These are phyloP conservation scores for Chelonoidis abingdonii DNA, from an alignment of 2,113 vertebrate genomes.

Conservation along the genomic window DNA sequence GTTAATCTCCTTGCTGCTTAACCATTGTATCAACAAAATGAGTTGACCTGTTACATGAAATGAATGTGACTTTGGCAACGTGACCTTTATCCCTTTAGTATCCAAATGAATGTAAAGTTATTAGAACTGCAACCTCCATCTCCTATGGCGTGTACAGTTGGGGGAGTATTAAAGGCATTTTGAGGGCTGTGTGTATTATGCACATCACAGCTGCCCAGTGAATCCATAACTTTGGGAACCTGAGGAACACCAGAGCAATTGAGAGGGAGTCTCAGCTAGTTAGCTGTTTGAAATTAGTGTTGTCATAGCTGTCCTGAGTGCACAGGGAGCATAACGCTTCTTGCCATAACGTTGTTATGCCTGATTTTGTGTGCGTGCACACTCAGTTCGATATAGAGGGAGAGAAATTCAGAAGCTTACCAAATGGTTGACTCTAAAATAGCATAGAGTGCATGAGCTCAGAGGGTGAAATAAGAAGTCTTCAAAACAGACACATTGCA, in stretches of 20 bases:
- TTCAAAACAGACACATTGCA: not conserved
- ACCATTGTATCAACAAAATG: not conserved
- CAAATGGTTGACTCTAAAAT: conserved; percentile 9
- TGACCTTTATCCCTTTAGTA: not conserved
- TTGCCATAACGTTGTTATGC: not conserved
- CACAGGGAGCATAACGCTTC: not conserved
- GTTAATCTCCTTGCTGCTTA: conserved; percentile 14
- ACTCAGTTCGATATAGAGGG: not conserved
- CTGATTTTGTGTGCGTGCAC: not conserved
- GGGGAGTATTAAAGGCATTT: not conserved
- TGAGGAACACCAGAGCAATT: accelerated
- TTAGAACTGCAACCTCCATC: not conserved
- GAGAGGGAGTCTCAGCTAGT: not conserved
- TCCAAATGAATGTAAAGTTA: not conserved
- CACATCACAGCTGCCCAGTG: not conserved
- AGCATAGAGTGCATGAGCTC: conserved; percentile 4
- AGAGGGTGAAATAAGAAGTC: not conserved
- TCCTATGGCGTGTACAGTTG: accelerated
- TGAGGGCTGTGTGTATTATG: not conserved
- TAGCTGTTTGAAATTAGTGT: not conserved
- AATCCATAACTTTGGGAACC: accelerated
- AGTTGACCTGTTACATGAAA: not conserved
- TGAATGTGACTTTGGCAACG: not conserved
- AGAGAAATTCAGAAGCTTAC: not conserved
- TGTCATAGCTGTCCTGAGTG: conserved; percentile 38